phyloP scores from a whole-genome alignment of 2,888 invertebrate species.

The Rotaria macrura region DNA sequence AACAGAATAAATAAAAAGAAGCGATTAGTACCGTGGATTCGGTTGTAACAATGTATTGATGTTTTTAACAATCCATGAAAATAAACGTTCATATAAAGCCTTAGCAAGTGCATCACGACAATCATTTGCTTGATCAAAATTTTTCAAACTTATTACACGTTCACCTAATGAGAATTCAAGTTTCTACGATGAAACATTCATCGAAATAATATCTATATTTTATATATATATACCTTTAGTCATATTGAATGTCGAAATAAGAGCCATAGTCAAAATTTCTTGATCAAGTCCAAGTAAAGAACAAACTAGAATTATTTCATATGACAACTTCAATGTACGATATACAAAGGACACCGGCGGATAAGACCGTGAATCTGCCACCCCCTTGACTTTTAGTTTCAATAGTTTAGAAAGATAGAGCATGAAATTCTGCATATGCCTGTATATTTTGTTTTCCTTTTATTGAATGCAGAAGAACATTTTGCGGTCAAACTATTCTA shows the following conservation, averaged over 20 bases:
- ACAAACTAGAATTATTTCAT: slow-evolving; percentile 15
- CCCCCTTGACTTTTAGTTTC: no score
- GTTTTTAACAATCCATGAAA: slow-evolving; percentile 46
- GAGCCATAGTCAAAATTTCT: slow-evolving; percentile 31
- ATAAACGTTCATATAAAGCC: slow-evolving; percentile 44
- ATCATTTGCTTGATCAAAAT: slow-evolving; percentile 41
- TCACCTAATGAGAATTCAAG: slow-evolving; percentile 23
- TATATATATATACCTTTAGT: slow-evolving; percentile 35
- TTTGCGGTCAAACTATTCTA: no score
- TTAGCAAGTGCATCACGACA: slow-evolving; percentile 45
- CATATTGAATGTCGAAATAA: slow-evolving; percentile 36
- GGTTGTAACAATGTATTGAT: slow-evolving; percentile 41
- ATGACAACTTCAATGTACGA: no score
- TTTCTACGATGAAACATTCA: no score
- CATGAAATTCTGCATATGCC: no score
- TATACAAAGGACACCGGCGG: no score
- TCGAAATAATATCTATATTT: no score
- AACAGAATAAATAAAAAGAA: no score
- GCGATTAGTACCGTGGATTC: neutral
- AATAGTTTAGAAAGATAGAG: no score
- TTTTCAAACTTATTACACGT: slow-evolving; percentile 34
- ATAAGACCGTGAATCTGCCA: no score
- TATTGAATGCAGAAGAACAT: no score
- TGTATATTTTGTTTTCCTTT: no score
- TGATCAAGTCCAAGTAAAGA: slow-evolving; percentile 27